A percentile compares a stretch with the other conserved stretches of the same genome.
phyloP scores from a whole-genome alignment of 1,140 invertebrate species.

The Sycophaga agraensis region DNA sequence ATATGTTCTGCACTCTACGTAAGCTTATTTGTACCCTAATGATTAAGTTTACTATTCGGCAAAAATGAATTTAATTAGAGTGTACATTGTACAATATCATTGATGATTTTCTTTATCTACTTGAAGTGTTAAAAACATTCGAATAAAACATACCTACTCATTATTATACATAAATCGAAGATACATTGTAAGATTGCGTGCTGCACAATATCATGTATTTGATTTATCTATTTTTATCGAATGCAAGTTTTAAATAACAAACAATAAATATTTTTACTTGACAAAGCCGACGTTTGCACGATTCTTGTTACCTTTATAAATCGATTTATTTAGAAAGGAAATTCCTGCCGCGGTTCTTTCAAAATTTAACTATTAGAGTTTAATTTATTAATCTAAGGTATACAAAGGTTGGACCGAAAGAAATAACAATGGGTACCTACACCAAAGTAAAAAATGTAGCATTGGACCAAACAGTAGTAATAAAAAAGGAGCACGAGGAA shows the following conservation, averaged over 20 bases:
- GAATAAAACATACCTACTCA: background rate
- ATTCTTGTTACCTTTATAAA: too few relatives aligned
- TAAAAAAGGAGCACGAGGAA: too few relatives aligned
- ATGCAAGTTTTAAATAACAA: conserved; percentile 15
- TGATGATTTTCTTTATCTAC: background rate
- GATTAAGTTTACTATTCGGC: conserved; percentile 3
- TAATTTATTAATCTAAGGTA: too few relatives aligned
- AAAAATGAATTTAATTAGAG: conserved; percentile 2
- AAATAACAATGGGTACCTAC: too few relatives aligned
- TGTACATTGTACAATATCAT: conserved; percentile 7
- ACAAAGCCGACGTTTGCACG: too few relatives aligned
- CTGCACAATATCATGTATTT: conserved; percentile 9
- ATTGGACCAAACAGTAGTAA: too few relatives aligned
- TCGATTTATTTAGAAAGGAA: too few relatives aligned
- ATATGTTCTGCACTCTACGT: conserved; percentile 2
- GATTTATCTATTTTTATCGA: conserved; percentile 10
- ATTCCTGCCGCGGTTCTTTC: too few relatives aligned
- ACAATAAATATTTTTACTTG: conserved; percentile 30
- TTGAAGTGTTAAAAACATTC: background rate
- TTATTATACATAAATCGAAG: background rate
- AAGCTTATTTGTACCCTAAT: conserved; percentile 6
- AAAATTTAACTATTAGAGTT: too few relatives aligned
- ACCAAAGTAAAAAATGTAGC: too few relatives aligned
- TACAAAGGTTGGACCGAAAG: too few relatives aligned
- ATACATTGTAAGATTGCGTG: background rate